Percentiles rank a stretch among this genome's conserved stretches.
phyloP scores from a whole-genome alignment of 2,113 vertebrate genomes.

The Candoia aspera region DNA sequence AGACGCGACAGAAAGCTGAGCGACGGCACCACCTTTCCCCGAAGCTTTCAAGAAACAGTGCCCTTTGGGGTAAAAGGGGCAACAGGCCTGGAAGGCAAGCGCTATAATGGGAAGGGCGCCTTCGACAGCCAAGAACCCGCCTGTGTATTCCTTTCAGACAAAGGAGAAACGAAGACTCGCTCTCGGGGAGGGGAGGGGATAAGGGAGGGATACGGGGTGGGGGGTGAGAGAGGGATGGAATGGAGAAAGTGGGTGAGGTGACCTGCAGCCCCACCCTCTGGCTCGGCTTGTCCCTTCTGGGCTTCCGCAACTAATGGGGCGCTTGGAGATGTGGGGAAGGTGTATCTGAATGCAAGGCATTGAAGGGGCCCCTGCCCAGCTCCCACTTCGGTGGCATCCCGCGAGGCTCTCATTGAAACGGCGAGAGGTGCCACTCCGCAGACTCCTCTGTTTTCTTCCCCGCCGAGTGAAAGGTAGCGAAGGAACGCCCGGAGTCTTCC shows the following conservation, averaged over 20 bases:
- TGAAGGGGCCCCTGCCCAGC: neutral
- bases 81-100: conserved; percentile 47
- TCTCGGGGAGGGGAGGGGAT: neutral
- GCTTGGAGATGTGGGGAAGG: neutral
- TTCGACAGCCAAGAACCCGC: conserved; percentile 2
- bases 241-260: neutral
- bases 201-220: neutral
- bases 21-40: conserved; percentile 75
- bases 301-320: neutral
- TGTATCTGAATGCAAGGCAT: neutral
- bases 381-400: neutral
- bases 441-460: conserved; percentile 58
- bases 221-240: neutral
- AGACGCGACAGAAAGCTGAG: conserved; percentile 77
- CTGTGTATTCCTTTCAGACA: conserved; percentile 61
- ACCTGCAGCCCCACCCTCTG: neutral
- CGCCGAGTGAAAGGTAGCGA: conserved; percentile 65
- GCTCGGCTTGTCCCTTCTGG: neutral
- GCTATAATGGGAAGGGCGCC: conserved; percentile 48
- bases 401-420: neutral
- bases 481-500: conserved; percentile 46
- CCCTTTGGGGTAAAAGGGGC: conserved; percentile 41
- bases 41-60: conserved; percentile 56
- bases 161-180: conserved; percentile 55
- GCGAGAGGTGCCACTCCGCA: conserved; percentile 16